phyloP scores from a whole-genome alignment of 2,797 vertebrate species.

The Takifugu rubripes region DNA sequence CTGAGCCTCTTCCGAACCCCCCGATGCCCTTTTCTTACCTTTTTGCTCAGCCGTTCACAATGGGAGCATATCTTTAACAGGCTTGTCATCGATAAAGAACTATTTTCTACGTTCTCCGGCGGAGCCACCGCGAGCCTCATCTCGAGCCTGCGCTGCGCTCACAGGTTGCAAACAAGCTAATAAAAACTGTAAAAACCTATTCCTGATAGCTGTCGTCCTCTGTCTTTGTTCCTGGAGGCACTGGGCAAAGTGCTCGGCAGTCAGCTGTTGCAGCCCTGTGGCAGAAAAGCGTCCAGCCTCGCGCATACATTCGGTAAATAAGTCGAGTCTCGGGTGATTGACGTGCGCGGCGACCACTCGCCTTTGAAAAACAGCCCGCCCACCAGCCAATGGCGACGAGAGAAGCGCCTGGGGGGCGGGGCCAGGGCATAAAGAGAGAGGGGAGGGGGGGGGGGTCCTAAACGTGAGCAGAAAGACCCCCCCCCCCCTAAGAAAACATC shows the following conservation, averaged over 20 bases:
- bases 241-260: slow-evolving; percentile 53
- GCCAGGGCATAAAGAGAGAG: not conserved
- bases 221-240: slow-evolving; percentile 74
- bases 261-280: slow-evolving; percentile 70
- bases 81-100: slow-evolving; percentile 65
- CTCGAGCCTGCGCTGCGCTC: slow-evolving; percentile 46
- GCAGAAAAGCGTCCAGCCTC: slow-evolving; percentile 60
- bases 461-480: slow-evolving; percentile 61
- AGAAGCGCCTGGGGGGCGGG: not conserved
- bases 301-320: slow-evolving; percentile 74
- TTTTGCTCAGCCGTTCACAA: slow-evolving; percentile 77
- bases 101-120: slow-evolving; percentile 69
- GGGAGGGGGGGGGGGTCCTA: slow-evolving; percentile 6
- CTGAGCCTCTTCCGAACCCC: not conserved
- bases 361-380: slow-evolving; percentile 53
- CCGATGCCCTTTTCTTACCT: slow-evolving; percentile 66
- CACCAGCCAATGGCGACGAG: slow-evolving; percentile 22
- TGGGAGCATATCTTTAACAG: slow-evolving; percentile 77
- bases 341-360: slow-evolving; percentile 57
- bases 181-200: slow-evolving; percentile 10
- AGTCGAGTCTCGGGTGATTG: slow-evolving; percentile 53
- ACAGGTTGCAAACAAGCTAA: slow-evolving; percentile 15
- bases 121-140: slow-evolving; percentile 79
- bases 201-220: slow-evolving; percentile 43
- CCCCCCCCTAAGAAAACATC: slow-evolving; percentile 60